A percentile compares a stretch with the other conserved stretches of the same genome.
Conservation (phyloP, 2,797 vertebrate genomes). For the Brotula barbata region DNA sequence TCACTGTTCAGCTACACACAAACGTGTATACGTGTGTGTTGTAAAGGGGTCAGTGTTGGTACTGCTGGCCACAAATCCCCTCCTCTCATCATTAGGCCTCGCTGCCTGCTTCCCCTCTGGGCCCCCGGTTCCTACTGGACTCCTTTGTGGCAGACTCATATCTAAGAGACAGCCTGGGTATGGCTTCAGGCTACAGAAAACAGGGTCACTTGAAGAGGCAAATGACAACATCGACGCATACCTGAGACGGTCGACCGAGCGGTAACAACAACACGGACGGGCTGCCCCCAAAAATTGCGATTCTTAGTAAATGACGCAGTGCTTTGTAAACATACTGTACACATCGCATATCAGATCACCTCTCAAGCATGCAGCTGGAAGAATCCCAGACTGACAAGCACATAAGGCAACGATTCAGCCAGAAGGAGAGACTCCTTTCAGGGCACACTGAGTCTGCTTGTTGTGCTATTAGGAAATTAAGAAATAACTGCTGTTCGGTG, state of each 20-base stretch:
- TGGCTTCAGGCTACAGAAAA: slow-evolving; percentile 53
- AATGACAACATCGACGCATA: slow-evolving; percentile 27
- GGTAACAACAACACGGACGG: slow-evolving; percentile 19
- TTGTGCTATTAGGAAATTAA: slow-evolving; percentile 65
- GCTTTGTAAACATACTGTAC: slow-evolving; percentile 28
- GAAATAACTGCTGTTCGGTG: slow-evolving; percentile 57
- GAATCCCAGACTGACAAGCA: slow-evolving; percentile 55
- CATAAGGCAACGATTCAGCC: slow-evolving; percentile 50
- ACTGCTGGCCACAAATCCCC: slow-evolving; percentile 38
- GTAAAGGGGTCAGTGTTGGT: slow-evolving; percentile 20
- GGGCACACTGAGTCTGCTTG: slow-evolving; percentile 37
- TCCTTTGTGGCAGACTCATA: slow-evolving; percentile 63
- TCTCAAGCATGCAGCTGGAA: slow-evolving; percentile 35
- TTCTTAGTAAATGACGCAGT: slow-evolving; percentile 49
- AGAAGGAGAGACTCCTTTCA: slow-evolving; percentile 56
- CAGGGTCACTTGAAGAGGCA: slow-evolving; percentile 55
- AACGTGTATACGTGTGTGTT: slow-evolving; percentile 34
- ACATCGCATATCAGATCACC: slow-evolving; percentile 29
- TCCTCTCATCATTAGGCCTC: slow-evolving; percentile 66
- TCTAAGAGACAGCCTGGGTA: slow-evolving; percentile 56
- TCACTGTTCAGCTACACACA: slow-evolving; percentile 43
- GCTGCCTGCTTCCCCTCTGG: slow-evolving; percentile 53
- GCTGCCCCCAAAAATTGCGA: slow-evolving; percentile 20
- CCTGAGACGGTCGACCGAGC: slow-evolving; percentile 38
- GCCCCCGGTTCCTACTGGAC: slow-evolving; percentile 50